A percentile compares a stretch with the other conserved stretches of the same genome.
Evolutionary conservation across 2,888 invertebrate species (phyloP).

Genomic region (Sisyra nigra): DNA sequence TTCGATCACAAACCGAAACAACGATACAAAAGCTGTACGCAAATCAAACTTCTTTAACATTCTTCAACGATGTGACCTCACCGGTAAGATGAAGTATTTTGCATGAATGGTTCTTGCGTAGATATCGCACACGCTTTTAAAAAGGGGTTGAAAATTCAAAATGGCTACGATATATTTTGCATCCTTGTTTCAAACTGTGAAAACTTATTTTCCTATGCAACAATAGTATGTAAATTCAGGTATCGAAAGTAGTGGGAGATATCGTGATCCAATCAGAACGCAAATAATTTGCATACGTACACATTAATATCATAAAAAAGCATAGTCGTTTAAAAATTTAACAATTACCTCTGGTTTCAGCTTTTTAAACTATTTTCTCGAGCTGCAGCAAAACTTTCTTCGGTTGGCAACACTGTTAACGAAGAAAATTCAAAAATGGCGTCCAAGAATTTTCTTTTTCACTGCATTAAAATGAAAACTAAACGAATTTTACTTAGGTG

Average conservation of each 20-base stretch:
- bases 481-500: no score
- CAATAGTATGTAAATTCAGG: not conserved
- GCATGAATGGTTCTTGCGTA: not conserved
- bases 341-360: no score
- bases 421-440: no score
- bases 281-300: no score
- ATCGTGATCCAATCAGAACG: not conserved
- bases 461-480: no score
- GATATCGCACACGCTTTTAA: not conserved
- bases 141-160: conserved; percentile 8
- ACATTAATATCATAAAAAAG: no score
- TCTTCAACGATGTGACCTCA: not conserved
- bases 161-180: conserved; percentile 2
- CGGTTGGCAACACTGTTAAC: no score
- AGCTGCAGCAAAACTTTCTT: no score
- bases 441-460: no score
- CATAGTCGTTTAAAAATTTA: no score
- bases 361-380: no score
- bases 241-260: not conserved
- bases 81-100: not conserved
- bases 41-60: not conserved
- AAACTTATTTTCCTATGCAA: not conserved
- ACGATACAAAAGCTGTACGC: not conserved
- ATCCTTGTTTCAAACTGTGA: not conserved
- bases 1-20: no score